Conservation (phyloP, 2,797 vertebrate species). For the Channallabes apus region DNA sequence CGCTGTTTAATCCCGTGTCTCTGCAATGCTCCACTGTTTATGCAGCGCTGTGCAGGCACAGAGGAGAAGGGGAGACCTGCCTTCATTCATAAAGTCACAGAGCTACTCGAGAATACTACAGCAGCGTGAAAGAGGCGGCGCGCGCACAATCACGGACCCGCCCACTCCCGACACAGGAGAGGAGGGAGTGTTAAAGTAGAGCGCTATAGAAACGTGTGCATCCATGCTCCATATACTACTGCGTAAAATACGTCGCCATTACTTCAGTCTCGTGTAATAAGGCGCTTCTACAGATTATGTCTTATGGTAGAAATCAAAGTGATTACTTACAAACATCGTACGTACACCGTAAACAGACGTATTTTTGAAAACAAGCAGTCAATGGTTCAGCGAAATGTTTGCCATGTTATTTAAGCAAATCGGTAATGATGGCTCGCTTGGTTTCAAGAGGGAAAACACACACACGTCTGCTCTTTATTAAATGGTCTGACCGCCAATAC, state of each 20-base stretch:
- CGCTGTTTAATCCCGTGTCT: conserved; percentile 10
- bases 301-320: not conserved
- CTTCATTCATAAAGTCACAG: conserved; percentile 76
- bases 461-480: not conserved
- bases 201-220: conserved; percentile 31
- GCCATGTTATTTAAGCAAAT: conserved; percentile 10
- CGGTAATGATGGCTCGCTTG: not conserved
- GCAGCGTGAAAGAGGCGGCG: conserved; percentile 63
- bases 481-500: not conserved
- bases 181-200: conserved; percentile 18
- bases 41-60: conserved; percentile 36
- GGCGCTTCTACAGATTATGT: not conserved
- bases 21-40: conserved; percentile 7
- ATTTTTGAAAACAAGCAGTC: not conserved
- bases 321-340: not conserved
- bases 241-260: conserved; percentile 11
- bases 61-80: conserved; percentile 57
- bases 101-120: conserved; percentile 70
- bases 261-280: not conserved
- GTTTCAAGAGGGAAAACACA: not conserved
- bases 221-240: conserved; percentile 13
- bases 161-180: conserved; percentile 42
- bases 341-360: not conserved
- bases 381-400: not conserved
- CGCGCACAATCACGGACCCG: conserved; percentile 54